A percentile compares a stretch with the other conserved stretches of the same genome.
Evolutionary conservation across 2,113 vertebrate genomes (phyloP).

Genomic region (Gracilinanus agilis): DNA sequence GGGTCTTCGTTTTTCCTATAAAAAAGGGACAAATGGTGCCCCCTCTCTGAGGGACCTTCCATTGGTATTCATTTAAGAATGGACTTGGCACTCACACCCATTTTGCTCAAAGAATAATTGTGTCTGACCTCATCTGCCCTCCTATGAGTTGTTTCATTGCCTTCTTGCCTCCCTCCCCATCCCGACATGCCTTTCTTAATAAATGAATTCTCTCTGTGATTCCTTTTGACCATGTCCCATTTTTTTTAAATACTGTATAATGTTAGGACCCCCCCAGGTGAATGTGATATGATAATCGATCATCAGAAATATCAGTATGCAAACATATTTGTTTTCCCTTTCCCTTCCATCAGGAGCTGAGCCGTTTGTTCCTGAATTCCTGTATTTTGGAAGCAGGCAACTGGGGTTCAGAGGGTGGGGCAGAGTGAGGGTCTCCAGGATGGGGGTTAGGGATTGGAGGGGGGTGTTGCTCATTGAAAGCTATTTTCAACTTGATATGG

Average conservation of each 20-base stretch:
- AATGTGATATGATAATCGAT: constrained; percentile 58
- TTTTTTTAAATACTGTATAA: constrained; percentile 66
- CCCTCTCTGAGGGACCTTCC: constrained; percentile 72
- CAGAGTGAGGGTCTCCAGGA: not conserved
- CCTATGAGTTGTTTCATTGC: constrained; percentile 80
- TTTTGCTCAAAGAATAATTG: constrained; percentile 78
- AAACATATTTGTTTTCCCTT: constrained; percentile 79
- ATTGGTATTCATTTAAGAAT: constrained; percentile 77
- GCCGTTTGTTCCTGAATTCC: constrained; percentile 73
- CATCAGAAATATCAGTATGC: constrained; percentile 62
- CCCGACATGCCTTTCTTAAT: constrained; percentile 52
- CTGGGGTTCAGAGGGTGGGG: constrained; percentile 54
- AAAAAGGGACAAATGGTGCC: constrained; percentile 71
- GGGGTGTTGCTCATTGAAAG: constrained; percentile 67
- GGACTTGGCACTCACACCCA: constrained; percentile 82
- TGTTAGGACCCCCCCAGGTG: constrained; percentile 59
- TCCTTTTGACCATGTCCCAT: constrained; percentile 74
- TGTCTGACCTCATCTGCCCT: constrained; percentile 82
- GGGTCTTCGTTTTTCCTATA: constrained; percentile 76
- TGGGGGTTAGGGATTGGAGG: constrained; percentile 34
- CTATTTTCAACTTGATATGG: constrained; percentile 74
- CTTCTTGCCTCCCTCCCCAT: constrained; percentile 54
- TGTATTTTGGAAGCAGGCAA: constrained; percentile 76
- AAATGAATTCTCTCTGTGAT: constrained; percentile 77
- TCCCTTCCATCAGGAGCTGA: constrained; percentile 64